These are phyloP conservation scores for Therioaphis trifolii DNA, from an alignment of 2,888 invertebrate genomes.

Conservation along the genomic window DNA sequence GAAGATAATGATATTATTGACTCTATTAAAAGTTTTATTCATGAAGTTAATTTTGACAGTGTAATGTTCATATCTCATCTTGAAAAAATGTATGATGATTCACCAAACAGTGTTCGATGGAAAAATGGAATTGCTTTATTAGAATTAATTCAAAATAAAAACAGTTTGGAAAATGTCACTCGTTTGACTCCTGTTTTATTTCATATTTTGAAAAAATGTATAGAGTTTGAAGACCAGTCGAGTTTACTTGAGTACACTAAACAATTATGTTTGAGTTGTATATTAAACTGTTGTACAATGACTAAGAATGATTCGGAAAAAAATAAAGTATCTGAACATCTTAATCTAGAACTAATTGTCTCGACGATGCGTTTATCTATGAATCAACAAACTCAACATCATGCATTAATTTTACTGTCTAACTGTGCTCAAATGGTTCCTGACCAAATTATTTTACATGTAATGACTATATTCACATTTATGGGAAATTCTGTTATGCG, in stretches of 20 bases:
- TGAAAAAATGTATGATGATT: slow-evolving; percentile 59
- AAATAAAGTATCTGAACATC: slow-evolving; percentile 70
- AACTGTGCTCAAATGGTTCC: slow-evolving; percentile 83
- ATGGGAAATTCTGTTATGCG: slow-evolving; percentile 94
- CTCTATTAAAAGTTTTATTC: slow-evolving; percentile 63
- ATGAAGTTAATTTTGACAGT: slow-evolving; percentile 64
- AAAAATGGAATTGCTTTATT: slow-evolving; percentile 81
- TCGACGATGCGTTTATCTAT: slow-evolving; percentile 90
- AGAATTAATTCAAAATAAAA: slow-evolving; percentile 87
- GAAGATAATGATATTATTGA: slow-evolving; percentile 62
- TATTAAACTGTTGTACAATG: slow-evolving; percentile 77
- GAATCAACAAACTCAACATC: slow-evolving; percentile 96
- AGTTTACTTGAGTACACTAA: slow-evolving; percentile 85
- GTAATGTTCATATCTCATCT: slow-evolving; percentile 62
- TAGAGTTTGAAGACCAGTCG: slow-evolving; percentile 84
- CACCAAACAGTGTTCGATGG: slow-evolving; percentile 72
- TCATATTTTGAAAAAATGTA: slow-evolving; percentile 80
- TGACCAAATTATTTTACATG: slow-evolving; percentile 87
- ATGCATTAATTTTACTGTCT: slow-evolving; percentile 86
- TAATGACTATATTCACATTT: slow-evolving; percentile 97
- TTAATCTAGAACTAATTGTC: slow-evolving; percentile 82
- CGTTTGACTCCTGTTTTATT: slow-evolving; percentile 81
- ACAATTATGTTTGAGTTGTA: slow-evolving; percentile 82
- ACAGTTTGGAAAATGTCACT: slow-evolving; percentile 78
- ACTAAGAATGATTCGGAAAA: slow-evolving; percentile 69